Base-by-base conservation (phyloP, 2,888 invertebrate genomes). In the Anoplius nigerrimus region DNA sequence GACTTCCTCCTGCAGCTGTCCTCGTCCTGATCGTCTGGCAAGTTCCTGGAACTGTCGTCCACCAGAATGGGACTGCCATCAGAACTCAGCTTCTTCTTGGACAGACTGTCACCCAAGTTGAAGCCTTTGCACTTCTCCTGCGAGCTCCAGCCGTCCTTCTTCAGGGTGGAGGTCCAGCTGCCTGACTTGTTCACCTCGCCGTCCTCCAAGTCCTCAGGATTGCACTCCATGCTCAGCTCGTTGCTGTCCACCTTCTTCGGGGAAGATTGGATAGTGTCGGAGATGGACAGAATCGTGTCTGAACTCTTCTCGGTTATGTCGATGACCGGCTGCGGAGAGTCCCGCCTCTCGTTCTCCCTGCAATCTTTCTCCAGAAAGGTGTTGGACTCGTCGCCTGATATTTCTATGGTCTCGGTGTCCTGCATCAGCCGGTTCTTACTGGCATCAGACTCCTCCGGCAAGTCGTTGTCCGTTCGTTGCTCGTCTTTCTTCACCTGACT, bases 341-440 rank as follows among this genome's bases (percentile, higher is more conserved):
- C 34, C 11, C 34, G 34, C 11, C 34, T 34, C 0, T 52, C 58
- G 3, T 18, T 13, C n/a, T 48, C 24, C 0, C 8, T 15, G 4
- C n/a, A 20, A 5, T 11, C 43, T 0, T 22, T 58, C 16, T 46
- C 43, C 21, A 22, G 13, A 43, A 0, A 11, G 22, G n/a, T 45
- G 5, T 15, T n/a, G 16, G 43, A 86, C 84, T 89, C 89, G 70
- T 89, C 88, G 87, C 55, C 54, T 56, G 16, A 55, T 24, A 59
- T 34, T 34, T 71, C 52, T 57, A 69, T 27, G 46, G 88, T 88
- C 84, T 89, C 89, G 73, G 89, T 88, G 81, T 16, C 34, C 34
- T 34, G 34, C 34, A 34, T 34, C 34, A 13, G 11, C 11, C 11
- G 34, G 11, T 34, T 34, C 11, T 34, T 34, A 13, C 34, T 34